These are phyloP conservation scores for Palythoa heliodiscus DNA, from an alignment of 92 coral and sea anemone species.

Conservation along the genomic window DNA sequence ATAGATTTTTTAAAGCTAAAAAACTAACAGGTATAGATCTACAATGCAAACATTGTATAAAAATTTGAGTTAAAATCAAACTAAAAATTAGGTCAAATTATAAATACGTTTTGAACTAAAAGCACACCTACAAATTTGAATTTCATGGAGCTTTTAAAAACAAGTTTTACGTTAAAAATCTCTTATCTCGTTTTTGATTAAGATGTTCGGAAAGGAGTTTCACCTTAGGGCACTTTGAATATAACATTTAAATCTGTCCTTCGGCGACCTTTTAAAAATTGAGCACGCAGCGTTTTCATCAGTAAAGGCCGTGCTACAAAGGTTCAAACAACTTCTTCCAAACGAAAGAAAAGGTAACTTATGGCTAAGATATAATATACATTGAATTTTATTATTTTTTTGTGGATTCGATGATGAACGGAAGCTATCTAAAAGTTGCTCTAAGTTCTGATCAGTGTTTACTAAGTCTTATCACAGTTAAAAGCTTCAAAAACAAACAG, in stretches of 20 bases:
- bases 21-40: too few relatives aligned
- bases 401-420: neutral
- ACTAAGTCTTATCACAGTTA: too few relatives aligned
- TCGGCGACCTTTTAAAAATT: neutral
- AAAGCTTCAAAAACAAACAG: too few relatives aligned
- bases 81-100: too few relatives aligned
- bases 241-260: neutral
- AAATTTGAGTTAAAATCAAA: too few relatives aligned
- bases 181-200: neutral
- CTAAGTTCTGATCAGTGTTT: neutral
- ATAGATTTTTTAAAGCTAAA: too few relatives aligned
- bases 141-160: neutral
- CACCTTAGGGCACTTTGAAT: constrained; percentile 7
- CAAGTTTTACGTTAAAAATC: neutral
- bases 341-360: too few relatives aligned
- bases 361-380: too few relatives aligned
- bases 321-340: neutral
- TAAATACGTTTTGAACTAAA: neutral
- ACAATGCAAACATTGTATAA: too few relatives aligned
- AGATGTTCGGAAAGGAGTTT: neutral
- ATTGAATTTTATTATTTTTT: neutral
- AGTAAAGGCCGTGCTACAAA: neutral
- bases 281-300: too few relatives aligned
- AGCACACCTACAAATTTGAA: neutral
- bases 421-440: neutral